Evolutionary conservation across 1,140 invertebrate species (phyloP).

Genomic region (Bombus waltoni): DNA sequence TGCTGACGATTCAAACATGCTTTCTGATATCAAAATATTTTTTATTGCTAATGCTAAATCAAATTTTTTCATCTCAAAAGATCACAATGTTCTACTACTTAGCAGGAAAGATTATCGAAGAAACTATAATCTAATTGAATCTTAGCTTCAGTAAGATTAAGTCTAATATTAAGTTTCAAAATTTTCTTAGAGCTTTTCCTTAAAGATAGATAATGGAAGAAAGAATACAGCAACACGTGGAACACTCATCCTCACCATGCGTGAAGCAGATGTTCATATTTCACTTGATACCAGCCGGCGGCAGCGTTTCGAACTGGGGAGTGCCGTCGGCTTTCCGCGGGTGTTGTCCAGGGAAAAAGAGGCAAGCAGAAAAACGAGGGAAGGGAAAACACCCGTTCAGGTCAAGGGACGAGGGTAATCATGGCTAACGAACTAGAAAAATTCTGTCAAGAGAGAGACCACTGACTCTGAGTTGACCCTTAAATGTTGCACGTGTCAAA

Average conservation of each 20-base stretch:
- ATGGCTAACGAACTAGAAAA: constrained; percentile 44
- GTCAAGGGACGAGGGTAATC: constrained; percentile 46
- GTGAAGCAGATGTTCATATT: constrained; percentile 50
- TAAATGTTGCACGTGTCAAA: constrained; percentile 23
- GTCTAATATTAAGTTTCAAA: background rate
- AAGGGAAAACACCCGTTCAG: constrained; percentile 6
- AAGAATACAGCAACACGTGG: background rate
- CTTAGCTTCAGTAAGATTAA: background rate
- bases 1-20: background rate
- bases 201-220: background rate
- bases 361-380: background rate
- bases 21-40: background rate
- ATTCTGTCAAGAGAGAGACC: constrained; percentile 55
- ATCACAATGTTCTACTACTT: background rate
- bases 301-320: background rate
- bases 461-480: background rate
- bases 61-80: background rate
- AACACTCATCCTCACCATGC: constrained; percentile 19
- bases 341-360: background rate
- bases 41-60: background rate
- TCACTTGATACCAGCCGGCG: constrained; percentile 1
- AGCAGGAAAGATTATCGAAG: background rate
- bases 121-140: background rate
- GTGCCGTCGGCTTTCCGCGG: constrained; percentile 6
- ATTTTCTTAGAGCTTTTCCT: background rate